phyloP scores from a whole-genome alignment of 2,888 invertebrate species.

The Drosophila anomalipes region DNA sequence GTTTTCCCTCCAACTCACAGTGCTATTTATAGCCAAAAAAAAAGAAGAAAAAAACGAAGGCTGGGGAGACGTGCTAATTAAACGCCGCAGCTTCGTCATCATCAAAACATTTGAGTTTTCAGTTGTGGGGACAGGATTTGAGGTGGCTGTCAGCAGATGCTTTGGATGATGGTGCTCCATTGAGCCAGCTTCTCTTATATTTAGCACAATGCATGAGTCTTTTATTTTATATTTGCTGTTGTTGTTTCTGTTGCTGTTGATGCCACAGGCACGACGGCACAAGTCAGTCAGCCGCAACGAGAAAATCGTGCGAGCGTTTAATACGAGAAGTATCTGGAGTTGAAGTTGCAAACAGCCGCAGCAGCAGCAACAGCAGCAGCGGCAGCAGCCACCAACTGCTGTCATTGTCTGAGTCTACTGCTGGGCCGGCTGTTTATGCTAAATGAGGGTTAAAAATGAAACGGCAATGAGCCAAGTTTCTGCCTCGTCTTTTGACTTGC shows the following conservation, averaged over 20 bases:
- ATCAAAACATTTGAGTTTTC: constrained; percentile 9
- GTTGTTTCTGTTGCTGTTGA: constrained; percentile 12
- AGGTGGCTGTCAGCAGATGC: constrained; percentile 46
- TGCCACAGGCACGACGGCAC: constrained; percentile 77
- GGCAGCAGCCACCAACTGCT: constrained; percentile 37
- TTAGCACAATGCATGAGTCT: constrained; percentile 57
- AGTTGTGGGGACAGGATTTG: constrained; percentile 47
- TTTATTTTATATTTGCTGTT: constrained; percentile 14
- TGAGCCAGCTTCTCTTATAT: constrained; percentile 39
- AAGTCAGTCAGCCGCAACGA: constrained; percentile 81
- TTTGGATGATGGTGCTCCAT: constrained; percentile 12
- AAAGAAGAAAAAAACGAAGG: background rate
- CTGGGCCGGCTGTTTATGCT: constrained; percentile 70
- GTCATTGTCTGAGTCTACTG: constrained; percentile 4
- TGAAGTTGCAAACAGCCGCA: constrained; percentile 28
- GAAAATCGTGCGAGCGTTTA: constrained; percentile 82
- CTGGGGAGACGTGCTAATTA: constrained; percentile 56
- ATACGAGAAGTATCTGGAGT: constrained; percentile 46
- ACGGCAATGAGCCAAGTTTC: constrained; percentile 60
- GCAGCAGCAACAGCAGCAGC: constrained; percentile 20
- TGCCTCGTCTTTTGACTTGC: constrained; percentile 14
- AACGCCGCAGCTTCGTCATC: constrained; percentile 43
- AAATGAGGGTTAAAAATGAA: constrained; percentile 75
- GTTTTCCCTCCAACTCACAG: constrained; percentile 1
- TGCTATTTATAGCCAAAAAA: constrained; percentile 42